These are phyloP conservation scores for Diarsia dahlii DNA, from an alignment of 2,888 invertebrate genomes.

Conservation along the genomic window DNA sequence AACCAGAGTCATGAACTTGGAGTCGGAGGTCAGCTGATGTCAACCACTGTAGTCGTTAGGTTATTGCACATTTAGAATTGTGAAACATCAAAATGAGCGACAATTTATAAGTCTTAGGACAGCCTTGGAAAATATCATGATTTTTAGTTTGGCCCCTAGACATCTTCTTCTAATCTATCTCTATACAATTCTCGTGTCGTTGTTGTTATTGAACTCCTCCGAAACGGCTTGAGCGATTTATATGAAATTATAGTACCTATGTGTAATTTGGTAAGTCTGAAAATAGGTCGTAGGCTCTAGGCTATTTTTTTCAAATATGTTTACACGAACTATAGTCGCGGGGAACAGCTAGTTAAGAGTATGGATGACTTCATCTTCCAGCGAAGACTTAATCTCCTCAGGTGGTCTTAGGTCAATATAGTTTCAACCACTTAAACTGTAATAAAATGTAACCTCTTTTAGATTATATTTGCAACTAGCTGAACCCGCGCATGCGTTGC, in stretches of 20 bases:
- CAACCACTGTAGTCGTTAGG: neutral
- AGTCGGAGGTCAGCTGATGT: neutral
- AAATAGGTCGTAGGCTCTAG: too few relatives aligned
- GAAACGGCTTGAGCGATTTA: too few relatives aligned
- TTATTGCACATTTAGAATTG: neutral
- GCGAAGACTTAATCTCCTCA: neutral
- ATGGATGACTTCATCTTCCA: neutral
- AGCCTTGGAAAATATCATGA: neutral
- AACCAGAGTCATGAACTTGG: constrained; percentile 6
- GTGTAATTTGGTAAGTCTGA: too few relatives aligned
- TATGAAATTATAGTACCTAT: too few relatives aligned
- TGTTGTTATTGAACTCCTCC: too few relatives aligned
- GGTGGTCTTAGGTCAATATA: neutral
- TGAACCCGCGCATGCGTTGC: too few relatives aligned
- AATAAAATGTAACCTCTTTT: constrained; percentile 16
- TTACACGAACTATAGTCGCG: too few relatives aligned
- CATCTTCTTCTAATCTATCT: too few relatives aligned
- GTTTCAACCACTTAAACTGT: neutral
- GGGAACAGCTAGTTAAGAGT: too few relatives aligned
- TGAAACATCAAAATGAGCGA: neutral
- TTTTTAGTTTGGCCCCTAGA: neutral
- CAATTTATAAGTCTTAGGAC: neutral
- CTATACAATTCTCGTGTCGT: too few relatives aligned
- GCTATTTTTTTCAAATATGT: too few relatives aligned
- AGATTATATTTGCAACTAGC: constrained; percentile 28